These are phyloP conservation scores for Piprites chloris DNA, from an alignment of 2,113 vertebrate species.

Conservation along the genomic window DNA sequence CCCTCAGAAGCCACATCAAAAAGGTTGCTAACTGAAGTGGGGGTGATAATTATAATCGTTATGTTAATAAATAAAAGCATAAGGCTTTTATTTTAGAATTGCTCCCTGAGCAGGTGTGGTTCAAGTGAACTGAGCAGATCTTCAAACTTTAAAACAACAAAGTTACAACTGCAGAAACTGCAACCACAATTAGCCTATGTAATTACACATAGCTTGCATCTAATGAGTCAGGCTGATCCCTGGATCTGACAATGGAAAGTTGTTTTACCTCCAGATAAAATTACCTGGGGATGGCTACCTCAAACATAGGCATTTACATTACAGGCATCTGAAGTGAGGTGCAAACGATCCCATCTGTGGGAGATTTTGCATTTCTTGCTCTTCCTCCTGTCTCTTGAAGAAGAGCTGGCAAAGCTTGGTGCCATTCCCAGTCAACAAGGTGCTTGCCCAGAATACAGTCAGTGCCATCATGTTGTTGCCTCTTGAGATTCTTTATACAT, in stretches of 20 bases:
- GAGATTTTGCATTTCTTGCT: background rate
- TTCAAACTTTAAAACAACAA: background rate
- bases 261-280: background rate
- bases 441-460: background rate
- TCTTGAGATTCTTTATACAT: background rate
- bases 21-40: background rate
- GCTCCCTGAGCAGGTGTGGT: background rate
- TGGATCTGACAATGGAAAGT: background rate
- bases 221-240: constrained; percentile 17
- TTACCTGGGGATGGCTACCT: background rate
- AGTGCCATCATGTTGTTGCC: background rate
- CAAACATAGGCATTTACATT: background rate
- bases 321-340: background rate
- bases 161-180: background rate
- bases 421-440: background rate
- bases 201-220: background rate
- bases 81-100: background rate
- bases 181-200: background rate
- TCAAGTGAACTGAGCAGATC: background rate
- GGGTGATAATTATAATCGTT: constrained; percentile 20
- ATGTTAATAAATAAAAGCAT: background rate
- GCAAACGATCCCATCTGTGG: background rate
- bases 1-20: constrained; percentile 30
- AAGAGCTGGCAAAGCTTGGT: background rate
- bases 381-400: background rate